Evolutionary conservation across 2,888 invertebrate genomes (phyloP).

Genomic region (Biston betularia): DNA sequence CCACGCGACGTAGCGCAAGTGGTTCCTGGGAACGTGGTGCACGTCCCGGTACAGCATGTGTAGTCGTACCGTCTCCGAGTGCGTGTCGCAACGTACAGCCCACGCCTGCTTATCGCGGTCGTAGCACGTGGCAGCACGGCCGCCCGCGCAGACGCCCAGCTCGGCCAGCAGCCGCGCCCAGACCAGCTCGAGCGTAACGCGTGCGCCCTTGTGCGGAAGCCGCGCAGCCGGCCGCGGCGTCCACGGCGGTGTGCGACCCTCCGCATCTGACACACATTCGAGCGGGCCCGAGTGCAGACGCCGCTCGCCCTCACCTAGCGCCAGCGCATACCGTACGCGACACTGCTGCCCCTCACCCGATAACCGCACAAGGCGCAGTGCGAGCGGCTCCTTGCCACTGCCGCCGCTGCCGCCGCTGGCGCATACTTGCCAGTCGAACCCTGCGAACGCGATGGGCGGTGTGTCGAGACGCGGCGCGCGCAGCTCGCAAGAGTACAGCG

Average conservation of each 20-base stretch:
- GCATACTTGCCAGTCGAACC: conserved; percentile 93
- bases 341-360: conserved; percentile 94
- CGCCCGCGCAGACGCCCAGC: conserved; percentile 84
- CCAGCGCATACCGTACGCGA: conserved; percentile 89
- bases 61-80: conserved; percentile 90
- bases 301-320: conserved; percentile 89
- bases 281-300: conserved; percentile 89
- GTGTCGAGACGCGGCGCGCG: conserved; percentile 86
- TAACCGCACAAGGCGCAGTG: conserved; percentile 88
- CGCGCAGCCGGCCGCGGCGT: conserved; percentile 88
- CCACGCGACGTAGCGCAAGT: conserved; percentile 90
- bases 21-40: conserved; percentile 92
- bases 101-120: conserved; percentile 93
- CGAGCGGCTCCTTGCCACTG: conserved; percentile 75
- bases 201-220: conserved; percentile 88
- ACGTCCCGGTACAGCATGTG: conserved; percentile 92
- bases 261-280: conserved; percentile 90
- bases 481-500: conserved; percentile 91
- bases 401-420: conserved; percentile 87
- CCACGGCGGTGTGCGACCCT: conserved; percentile 90
- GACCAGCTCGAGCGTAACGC: conserved; percentile 90
- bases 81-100: conserved; percentile 91
- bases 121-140: conserved; percentile 88
- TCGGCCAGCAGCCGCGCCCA: conserved; percentile 88
- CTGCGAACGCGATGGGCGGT: conserved; percentile 90